A percentile compares a stretch with the other conserved stretches of the same genome.
phyloP scores from a whole-genome alignment of 2,888 invertebrate genomes.

The Thysanoteuthis rhombus region DNA sequence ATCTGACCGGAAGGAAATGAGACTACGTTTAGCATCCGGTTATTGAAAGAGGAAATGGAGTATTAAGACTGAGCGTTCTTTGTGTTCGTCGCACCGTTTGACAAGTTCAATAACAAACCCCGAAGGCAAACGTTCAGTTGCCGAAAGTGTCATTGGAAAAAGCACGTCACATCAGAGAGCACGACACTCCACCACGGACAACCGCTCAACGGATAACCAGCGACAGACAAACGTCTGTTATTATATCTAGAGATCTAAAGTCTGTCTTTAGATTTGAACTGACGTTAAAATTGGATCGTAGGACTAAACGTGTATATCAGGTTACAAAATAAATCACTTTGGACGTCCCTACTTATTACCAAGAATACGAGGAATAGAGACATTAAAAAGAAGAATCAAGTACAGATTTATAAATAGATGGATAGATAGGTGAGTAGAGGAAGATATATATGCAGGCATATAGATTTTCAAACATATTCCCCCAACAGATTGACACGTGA shows the following conservation, averaged over 20 bases:
- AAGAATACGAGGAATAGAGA: too few relatives aligned
- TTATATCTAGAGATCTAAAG: not conserved
- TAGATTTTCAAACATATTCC: too few relatives aligned
- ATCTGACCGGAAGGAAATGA: not conserved
- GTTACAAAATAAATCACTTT: not conserved
- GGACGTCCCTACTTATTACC: too few relatives aligned
- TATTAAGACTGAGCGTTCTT: not conserved
- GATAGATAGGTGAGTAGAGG: not conserved
- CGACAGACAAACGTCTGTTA: not conserved
- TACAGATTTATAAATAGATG: not conserved
- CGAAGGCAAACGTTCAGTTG: not conserved
- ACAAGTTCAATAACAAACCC: constrained; percentile 12
- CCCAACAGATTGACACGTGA: too few relatives aligned
- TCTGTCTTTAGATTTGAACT: not conserved
- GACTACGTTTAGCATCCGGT: not conserved
- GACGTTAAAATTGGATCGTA: not conserved
- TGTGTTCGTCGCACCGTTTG: not conserved
- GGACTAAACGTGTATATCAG: not conserved
- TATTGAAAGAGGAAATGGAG: not conserved
- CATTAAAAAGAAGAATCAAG: not conserved
- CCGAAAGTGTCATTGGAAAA: not conserved
- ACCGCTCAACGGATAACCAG: too few relatives aligned
- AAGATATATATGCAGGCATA: not conserved
- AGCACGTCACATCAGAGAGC: not conserved
- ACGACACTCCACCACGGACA: not conserved